phyloP scores from a whole-genome alignment of 2,888 invertebrate species.

The Atrina japonica region DNA sequence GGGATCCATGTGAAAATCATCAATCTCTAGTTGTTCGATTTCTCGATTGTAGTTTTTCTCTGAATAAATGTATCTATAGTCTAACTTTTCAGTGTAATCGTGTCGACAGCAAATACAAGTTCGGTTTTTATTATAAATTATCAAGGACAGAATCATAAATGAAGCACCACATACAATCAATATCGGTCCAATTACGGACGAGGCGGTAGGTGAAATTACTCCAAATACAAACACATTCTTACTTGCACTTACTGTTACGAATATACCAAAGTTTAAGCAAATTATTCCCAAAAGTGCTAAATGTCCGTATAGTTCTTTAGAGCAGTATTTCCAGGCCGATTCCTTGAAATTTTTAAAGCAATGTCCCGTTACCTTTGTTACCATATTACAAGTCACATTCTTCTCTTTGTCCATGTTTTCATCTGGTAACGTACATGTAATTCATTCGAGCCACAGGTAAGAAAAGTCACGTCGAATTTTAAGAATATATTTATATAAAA shows the following conservation, averaged over 20 bases:
- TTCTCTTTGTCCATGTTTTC: too few relatives aligned
- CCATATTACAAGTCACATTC: too few relatives aligned
- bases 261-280: slow-evolving; percentile 1
- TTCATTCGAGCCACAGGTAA: too few relatives aligned
- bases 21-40: too few relatives aligned
- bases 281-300: slow-evolving; percentile 16
- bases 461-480: too few relatives aligned
- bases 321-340: too few relatives aligned
- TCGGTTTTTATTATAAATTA: slow-evolving; percentile 13
- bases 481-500: too few relatives aligned
- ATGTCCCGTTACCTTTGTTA: too few relatives aligned
- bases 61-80: background rate
- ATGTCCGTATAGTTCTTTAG: slow-evolving; percentile 23
- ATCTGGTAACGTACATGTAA: too few relatives aligned
- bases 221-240: slow-evolving; percentile 9
- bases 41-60: slow-evolving; percentile 1
- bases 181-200: slow-evolving; percentile 5
- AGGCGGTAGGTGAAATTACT: background rate
- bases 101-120: slow-evolving; percentile 19
- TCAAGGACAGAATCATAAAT: slow-evolving; percentile 9
- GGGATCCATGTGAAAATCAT: too few relatives aligned
- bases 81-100: too few relatives aligned
- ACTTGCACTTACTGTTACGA: slow-evolving; percentile 6
- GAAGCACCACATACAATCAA: slow-evolving; percentile 9
- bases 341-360: too few relatives aligned